Evolutionary conservation across 2,113 vertebrate species (phyloP), one percentile per base, ranked within the genome.

Genomic region (Semicossyphus pulcher): DNA sequence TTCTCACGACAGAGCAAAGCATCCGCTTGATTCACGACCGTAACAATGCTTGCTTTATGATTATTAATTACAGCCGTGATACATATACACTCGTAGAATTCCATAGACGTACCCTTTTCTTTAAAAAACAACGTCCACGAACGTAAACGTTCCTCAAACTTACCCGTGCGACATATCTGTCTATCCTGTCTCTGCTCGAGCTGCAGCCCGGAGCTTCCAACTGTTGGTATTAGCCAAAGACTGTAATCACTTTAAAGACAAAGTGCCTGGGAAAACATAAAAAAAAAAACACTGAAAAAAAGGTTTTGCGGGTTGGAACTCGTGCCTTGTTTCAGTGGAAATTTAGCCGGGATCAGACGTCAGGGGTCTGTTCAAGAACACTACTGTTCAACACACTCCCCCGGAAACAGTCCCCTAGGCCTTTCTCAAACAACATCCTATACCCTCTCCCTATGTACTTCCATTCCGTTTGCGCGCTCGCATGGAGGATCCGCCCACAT

Each of bases 81-180:
- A 32, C 8, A 12, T 3, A n/a, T 18, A n/a, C 7, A n/a, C 41
- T 20, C 12, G 5, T n/a, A n/a, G 18, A n/a, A 16, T 16, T 18
- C 18, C 4, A 16, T 18, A 41, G 12, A 32, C 4, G 2, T 28
- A 18, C 16, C 2, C 14, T 14, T 16, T 53, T 3, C 16, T 15
- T 20, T 8, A n/a, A 9, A 44, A n/a, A 44, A 44, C 18, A 44
- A 18, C 25, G 62, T 54, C 18, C 14, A 28, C n/a, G 15, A 21
- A 32, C 18, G 29, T 15, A 5, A 20, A 16, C 0, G 21, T 32
- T 31, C 1, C 32, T 31, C 11, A 37, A 28, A 71, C 57, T 85
- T 76, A 87, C 80, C 86, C 66, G 57, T 62, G 57, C 57, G 56
- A 70, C 74, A 77, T 81, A 29, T 66, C 28, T 47, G 18, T 44